Evolutionary conservation across 2,888 invertebrate species (phyloP).

Genomic region (Mellilla xanthometata): DNA sequence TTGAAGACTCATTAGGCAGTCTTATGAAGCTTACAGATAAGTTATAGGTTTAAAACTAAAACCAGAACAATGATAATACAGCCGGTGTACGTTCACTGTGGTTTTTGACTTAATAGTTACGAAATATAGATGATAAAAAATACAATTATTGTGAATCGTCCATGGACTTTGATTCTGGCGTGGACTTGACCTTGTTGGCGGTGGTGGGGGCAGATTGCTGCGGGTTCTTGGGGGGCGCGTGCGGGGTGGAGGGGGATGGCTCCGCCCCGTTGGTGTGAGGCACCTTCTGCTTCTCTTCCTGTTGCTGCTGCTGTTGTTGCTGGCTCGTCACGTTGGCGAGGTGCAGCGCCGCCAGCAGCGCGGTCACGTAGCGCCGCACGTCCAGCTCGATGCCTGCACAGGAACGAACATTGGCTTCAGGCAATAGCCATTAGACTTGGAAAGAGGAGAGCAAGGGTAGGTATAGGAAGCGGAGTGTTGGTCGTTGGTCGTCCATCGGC

Average conservation of each 20-base stretch:
- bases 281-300: constrained; percentile 30
- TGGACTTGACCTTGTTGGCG: constrained; percentile 56
- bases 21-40: constrained; percentile 42
- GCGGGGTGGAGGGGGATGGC: constrained; percentile 36
- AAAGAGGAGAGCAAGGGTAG: too few species aligned
- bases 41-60: constrained; percentile 44
- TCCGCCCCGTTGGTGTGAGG: constrained; percentile 34
- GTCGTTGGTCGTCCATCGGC: too few species aligned
- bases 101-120: constrained; percentile 35
- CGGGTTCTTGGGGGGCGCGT: too few species aligned
- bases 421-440: too few species aligned
- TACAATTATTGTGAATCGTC: constrained; percentile 40
- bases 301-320: constrained; percentile 46
- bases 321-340: constrained; percentile 67
- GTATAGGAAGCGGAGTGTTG: too few species aligned
- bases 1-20: constrained; percentile 49
- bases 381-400: constrained; percentile 66
- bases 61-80: constrained; percentile 63
- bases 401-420: too few species aligned
- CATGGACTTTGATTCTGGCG: constrained; percentile 65
- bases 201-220: constrained; percentile 52
- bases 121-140: constrained; percentile 25
- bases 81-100: constrained; percentile 56
- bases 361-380: constrained; percentile 68
- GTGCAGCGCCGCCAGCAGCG: constrained; percentile 68